Evolutionary conservation across 2,113 vertebrate species (phyloP).

Genomic region (Mixornis gularis): DNA sequence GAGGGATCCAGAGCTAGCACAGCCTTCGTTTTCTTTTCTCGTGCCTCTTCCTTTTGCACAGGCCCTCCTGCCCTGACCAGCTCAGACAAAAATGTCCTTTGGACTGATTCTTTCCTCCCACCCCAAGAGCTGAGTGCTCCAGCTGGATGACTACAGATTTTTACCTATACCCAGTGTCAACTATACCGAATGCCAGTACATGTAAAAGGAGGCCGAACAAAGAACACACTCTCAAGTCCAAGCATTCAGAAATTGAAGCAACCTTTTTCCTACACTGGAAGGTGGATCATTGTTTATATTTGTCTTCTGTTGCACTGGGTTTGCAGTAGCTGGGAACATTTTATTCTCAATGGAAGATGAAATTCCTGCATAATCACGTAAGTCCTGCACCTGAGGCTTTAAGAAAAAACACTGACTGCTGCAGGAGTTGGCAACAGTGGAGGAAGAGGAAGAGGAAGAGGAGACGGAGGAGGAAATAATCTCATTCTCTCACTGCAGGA

Average conservation of each 20-base stretch:
- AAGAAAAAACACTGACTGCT: background rate
- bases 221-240: background rate
- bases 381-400: slow-evolving; percentile 29
- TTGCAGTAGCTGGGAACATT: background rate
- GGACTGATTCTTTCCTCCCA: background rate
- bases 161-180: background rate
- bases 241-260: background rate
- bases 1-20: background rate
- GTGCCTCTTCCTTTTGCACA: background rate
- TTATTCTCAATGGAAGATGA: background rate
- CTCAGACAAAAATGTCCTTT: background rate
- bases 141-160: background rate
- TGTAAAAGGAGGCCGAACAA: background rate
- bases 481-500: slow-evolving; percentile 40
- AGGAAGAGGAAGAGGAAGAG: slow-evolving; percentile 51
- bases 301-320: background rate
- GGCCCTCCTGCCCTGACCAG: rapidly evolving
- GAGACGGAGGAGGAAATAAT: slow-evolving; percentile 53
- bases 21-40: background rate
- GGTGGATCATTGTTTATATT: background rate
- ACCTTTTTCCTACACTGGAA: background rate
- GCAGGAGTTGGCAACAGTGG: slow-evolving; percentile 30
- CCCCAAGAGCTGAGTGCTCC: background rate
- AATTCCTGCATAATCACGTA: background rate
- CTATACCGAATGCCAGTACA: rapidly evolving